Base-by-base conservation (phyloP, 1,140 invertebrate genomes). In the Ostrea edulis region DNA sequence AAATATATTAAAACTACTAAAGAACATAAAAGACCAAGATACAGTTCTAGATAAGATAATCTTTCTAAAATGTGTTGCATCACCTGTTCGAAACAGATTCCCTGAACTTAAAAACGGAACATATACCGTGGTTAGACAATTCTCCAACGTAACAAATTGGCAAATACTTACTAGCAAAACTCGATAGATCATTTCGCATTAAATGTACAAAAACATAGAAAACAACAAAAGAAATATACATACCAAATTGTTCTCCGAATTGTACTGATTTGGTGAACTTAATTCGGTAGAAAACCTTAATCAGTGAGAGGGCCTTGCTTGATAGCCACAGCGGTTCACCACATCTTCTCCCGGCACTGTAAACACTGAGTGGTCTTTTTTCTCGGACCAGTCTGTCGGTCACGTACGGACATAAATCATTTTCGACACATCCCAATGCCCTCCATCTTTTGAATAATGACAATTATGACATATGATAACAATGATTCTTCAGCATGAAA, bases 381-480 rank as follows among this genome's bases (percentile, higher is more conserved):
- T 68, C 68, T 35, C 7, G 29, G 29, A 29, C 22, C 29, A 35
- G 29, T 35, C 68, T 35, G 68, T 25, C 25, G 68, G 11, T 25
- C 68, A 77, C 29, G 68, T 25, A 14, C 29, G 25, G 29, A 77
- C 8, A 77, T 77, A 77, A 77, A 77, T 77, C 68, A 77, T 14
- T 77, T 77, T 77, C 68, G 68, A 77, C 68, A 35, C 68, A 14
- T 25, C 29, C 14, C 25, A 29, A 25, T 35, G 68, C 29, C 68
- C 68, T 29, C 9, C 68, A 77, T 35, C 14, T 77, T 22, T 77
- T 77, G 7, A 25, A 77, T 77, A 35, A 77, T 77, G 68, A 77
- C 68, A 77, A 77, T 77, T 77, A 77, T 77, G 68, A 77, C 68
- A 35, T 77, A 25, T 22, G 9, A 22, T 77, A 35, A 77, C 68